Conservation (phyloP, 2,888 invertebrate species). For the Hybos culiciformis region DNA sequence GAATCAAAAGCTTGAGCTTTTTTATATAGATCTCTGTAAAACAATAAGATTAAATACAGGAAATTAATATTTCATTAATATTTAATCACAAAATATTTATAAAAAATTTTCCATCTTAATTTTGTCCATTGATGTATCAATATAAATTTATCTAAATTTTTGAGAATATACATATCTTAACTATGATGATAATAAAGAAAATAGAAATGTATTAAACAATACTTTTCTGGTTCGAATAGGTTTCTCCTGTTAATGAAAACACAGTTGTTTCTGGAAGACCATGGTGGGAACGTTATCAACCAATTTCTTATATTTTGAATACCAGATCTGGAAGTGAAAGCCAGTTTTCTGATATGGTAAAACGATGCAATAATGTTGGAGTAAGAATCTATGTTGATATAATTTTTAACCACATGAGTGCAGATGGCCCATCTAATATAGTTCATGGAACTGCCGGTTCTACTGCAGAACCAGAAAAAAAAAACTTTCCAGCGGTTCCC, state of each 20-base stretch:
- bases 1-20: no score
- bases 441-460: constrained; percentile 46
- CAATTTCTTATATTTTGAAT: constrained; percentile 56
- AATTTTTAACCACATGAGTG: constrained; percentile 73
- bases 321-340: constrained; percentile 61
- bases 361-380: constrained; percentile 59
- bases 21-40: no score
- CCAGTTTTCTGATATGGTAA: constrained; percentile 58
- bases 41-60: no score
- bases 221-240: constrained; percentile 15
- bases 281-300: constrained; percentile 80
- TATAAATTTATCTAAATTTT: no score
- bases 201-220: no score
- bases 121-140: no score
- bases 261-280: constrained; percentile 44
- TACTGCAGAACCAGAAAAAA: constrained; percentile 37
- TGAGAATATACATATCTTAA: no score
- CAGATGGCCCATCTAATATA: constrained; percentile 15
- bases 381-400: constrained; percentile 69
- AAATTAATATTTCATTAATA: no score
- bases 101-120: no score
- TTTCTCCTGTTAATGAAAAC: constrained; percentile 64
- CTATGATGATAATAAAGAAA: no score
- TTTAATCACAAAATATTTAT: no score
- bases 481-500: constrained; percentile 50